phyloP scores from a whole-genome alignment of 2,888 invertebrate species.

The Mactromeris polynyma region DNA sequence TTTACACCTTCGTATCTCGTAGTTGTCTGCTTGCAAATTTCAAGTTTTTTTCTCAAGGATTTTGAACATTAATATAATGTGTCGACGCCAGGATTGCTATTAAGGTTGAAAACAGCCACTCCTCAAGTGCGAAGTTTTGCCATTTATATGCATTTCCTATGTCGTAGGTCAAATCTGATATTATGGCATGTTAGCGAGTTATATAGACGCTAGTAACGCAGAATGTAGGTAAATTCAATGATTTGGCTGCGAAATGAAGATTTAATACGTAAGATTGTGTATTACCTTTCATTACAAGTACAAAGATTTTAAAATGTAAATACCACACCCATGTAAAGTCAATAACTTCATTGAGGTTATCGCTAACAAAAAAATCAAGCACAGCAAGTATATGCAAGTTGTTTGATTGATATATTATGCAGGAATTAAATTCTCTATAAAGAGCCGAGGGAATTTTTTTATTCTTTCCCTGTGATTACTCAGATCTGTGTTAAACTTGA shows the following conservation, averaged over 20 bases:
- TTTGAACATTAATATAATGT: neutral
- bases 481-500: conserved; percentile 8
- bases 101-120: conserved; percentile 9
- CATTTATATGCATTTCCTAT: conserved; percentile 6
- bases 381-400: conserved; percentile 28
- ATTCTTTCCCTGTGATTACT: neutral
- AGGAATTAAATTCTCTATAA: conserved; percentile 10
- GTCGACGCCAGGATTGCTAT: neutral
- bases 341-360: conserved; percentile 33
- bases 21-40: neutral
- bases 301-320: conserved; percentile 30
- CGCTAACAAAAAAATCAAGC: conserved; percentile 38
- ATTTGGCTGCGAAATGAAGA: neutral
- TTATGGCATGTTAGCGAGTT: neutral
- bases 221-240: neutral
- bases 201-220: neutral
- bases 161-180: neutral
- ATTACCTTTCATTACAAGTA: conserved; percentile 26
- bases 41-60: neutral
- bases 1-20: neutral
- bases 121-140: neutral
- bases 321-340: conserved; percentile 47
- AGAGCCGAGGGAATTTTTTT: conserved; percentile 15
- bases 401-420: conserved; percentile 41
- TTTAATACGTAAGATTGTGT: conserved; percentile 11